Base-by-base conservation (phyloP, 2,888 invertebrate species). In the Chalcosyrphus nemorum region DNA sequence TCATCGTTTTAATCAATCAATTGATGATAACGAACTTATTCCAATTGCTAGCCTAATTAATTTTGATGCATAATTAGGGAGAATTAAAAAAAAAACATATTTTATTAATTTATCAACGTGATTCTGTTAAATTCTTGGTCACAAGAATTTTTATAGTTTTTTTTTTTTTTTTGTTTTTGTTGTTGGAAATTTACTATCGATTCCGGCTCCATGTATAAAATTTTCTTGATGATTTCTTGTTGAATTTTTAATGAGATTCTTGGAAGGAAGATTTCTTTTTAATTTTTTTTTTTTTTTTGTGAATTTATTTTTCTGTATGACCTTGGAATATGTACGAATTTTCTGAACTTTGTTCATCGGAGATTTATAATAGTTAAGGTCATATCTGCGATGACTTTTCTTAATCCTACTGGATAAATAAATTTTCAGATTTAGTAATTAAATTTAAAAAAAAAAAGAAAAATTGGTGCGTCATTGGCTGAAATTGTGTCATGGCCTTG, bases 121-220 rank as follows among this genome's bases (percentile, higher is more conserved):
- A 27, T 47, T 38, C 35, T 35, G 6, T 32, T 32, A 50, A 41
- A 52, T 61, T 50, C 47, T 21, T 57, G 24, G 38, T 4, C 59
- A 59, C 1, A 50, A 59, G 57, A 27, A 71, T 50, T 70, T 70
- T 57, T 70, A 35, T 70, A 24, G 27, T 45, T 47, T 63, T 32
- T 32, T 29, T 4, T 27, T n/a, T n/a, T n/a, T n/a, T n/a, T n/a
- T n/a, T 27, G 27, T 27, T n/a, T 27, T 47, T 32, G 41, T 41
- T 41, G 41, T 13, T 29, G 59, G 3, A 4, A 4, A 7, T 59
- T 68, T 7, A 32, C 9, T 45, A 61, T 61, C 19, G 7, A 77
- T 77, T 77, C 77, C 72, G 78, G 78, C 38, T 78, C 41, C 41
- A 78, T 50, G 78, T 65, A 78, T 72, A 50, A 78, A 63, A 71